Base-by-base conservation (phyloP, 1,140 invertebrate genomes). In the Solenopsis fugax region DNA sequence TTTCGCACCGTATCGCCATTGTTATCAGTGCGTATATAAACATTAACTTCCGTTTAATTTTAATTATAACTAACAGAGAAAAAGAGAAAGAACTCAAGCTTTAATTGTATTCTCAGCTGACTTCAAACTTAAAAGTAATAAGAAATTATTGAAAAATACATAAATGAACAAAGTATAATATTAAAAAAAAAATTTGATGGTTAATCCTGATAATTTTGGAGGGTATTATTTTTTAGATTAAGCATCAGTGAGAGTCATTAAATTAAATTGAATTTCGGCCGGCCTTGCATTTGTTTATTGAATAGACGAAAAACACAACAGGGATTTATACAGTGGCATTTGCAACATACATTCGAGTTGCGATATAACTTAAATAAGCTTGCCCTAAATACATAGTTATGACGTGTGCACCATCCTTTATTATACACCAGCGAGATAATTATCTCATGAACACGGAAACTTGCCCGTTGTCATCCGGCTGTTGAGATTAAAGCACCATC, bases 381-480 rank as follows among this genome's bases (percentile, higher is more conserved):
- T 60, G 54, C 18, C 24, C 67, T 67, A 60, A 82, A 82, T 73
- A 18, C 67, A 73, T 58, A 58, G 80, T 58, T 73, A 34, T 81
- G 64, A 81, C 48, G 18, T 41, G 16, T 52, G 24, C 45, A 48
- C 24, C 4, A 21, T 52, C 67, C 41, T 73, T 41, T 82, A 73
- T 82, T 54, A 48, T 48, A 34, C 62, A 45, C 52, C 52, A 73
- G 67, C 54, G 67, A 73, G 80, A 82, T 82, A 82, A 82, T 82
- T 82, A 72, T 82, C 80, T 72, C 18, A 41, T 60, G 24, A 72
- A 82, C 37, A 21, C 67, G 67, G 37, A 82, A 82, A 82, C 80
- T 82, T 48, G 80, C 54, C 52, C 80, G 71, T 82, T 48, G 54
- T 73, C 80, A 73, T 82, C 80, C 80, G 52, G 69, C 18, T n/a